Percentiles rank a stretch among this genome's conserved stretches.
Conservation (phyloP, 2,888 invertebrate species). For the Cerastis rubricosa region DNA sequence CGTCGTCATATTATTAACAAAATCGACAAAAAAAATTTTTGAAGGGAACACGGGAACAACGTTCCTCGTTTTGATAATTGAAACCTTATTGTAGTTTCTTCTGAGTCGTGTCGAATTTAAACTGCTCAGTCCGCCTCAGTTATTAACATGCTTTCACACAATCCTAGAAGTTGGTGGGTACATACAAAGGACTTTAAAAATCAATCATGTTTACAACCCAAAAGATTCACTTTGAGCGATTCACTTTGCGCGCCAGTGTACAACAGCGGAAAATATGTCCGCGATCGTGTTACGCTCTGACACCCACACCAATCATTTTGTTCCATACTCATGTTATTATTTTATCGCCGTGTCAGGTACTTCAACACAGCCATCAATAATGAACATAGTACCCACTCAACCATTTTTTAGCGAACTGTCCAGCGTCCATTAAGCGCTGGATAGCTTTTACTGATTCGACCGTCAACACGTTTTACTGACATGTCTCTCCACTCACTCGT, state of each 20-base stretch:
- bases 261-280: background rate
- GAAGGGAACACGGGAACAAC: background rate
- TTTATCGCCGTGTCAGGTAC: slow-evolving; percentile 24
- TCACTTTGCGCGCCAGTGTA: slow-evolving; percentile 1
- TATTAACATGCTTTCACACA: background rate
- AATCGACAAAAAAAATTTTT: background rate
- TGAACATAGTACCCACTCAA: slow-evolving; percentile 14
- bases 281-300: background rate
- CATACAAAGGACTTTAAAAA: background rate
- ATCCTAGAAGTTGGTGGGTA: background rate
- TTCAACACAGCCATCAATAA: slow-evolving; percentile 31
- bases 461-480: slow-evolving; percentile 39
- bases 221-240: background rate
- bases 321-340: slow-evolving; percentile 16
- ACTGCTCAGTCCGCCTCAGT: too few species aligned
- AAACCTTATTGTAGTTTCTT: background rate
- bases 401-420: slow-evolving; percentile 37
- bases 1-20: background rate
- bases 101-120: background rate
- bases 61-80: background rate
- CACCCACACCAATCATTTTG: background rate
- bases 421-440: slow-evolving; percentile 31
- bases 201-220: background rate
- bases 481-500: slow-evolving; percentile 22
- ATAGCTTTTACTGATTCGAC: slow-evolving; percentile 46